Evolutionary conservation across 2,888 invertebrate genomes (phyloP).

Genomic region (Meiosimyza platycephala): DNA sequence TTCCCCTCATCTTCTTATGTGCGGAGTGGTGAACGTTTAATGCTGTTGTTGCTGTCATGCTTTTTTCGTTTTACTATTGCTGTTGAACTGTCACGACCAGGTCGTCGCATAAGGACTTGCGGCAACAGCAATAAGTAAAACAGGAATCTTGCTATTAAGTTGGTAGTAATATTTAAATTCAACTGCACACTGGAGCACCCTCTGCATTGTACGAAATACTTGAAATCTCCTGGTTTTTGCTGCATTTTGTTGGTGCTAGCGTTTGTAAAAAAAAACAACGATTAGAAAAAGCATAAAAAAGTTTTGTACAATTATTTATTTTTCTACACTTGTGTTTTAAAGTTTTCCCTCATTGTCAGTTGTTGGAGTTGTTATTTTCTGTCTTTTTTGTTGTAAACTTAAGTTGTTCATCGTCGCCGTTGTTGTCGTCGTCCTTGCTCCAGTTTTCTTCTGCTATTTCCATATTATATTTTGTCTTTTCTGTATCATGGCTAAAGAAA

Average conservation of each 20-base stretch:
- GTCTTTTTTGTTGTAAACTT: too few relatives aligned
- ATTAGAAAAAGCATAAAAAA: too few relatives aligned
- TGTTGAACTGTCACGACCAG: background rate
- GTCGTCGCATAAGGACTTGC: background rate
- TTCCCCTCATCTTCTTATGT: background rate
- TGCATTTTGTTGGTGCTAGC: too few relatives aligned
- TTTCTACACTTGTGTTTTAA: too few relatives aligned
- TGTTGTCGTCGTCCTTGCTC: conserved; percentile 1
- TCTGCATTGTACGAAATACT: too few relatives aligned
- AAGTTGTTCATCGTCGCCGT: background rate
- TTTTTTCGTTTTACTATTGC: background rate
- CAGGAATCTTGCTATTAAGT: background rate
- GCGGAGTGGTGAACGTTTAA: background rate
- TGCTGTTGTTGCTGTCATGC: background rate
- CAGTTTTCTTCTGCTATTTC: background rate
- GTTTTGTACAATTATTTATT: too few relatives aligned
- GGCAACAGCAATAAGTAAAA: too few relatives aligned
- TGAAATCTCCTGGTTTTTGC: too few relatives aligned
- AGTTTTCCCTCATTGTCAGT: too few relatives aligned
- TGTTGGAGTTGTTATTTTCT: too few relatives aligned
- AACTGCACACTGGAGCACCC: too few relatives aligned
- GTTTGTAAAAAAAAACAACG: too few relatives aligned
- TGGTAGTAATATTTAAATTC: conserved; percentile 2
- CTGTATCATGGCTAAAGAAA: conserved; percentile 28
- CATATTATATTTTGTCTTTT: background rate